These are phyloP conservation scores for Propithecus deckenii DNA, from an alignment of 2,797 vertebrate species.

Conservation along the genomic window DNA sequence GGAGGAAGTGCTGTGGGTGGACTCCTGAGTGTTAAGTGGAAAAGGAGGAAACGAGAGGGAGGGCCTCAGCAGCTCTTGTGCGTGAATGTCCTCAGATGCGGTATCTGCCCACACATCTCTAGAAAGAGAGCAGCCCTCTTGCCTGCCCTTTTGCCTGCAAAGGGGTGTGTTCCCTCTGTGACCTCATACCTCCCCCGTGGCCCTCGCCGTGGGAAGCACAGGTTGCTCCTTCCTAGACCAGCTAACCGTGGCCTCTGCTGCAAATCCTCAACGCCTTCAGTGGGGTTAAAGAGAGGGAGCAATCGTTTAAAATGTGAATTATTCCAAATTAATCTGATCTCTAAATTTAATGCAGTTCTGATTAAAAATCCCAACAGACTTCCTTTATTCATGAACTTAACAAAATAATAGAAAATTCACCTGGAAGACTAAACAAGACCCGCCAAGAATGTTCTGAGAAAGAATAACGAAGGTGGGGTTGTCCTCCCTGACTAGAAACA, in stretches of 20 bases:
- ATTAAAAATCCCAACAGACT: not conserved
- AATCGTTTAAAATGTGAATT: not conserved
- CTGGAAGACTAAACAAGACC: not conserved
- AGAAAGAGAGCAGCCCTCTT: not conserved
- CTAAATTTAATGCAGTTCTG: not conserved
- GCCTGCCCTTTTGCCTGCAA: not conserved
- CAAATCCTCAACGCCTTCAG: not conserved
- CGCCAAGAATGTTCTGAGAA: not conserved
- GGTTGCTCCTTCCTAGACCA: not conserved
- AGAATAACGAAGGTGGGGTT: not conserved
- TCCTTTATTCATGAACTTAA: not conserved
- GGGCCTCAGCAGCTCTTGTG: not conserved
- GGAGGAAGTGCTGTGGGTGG: not conserved
- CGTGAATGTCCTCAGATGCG: not conserved
- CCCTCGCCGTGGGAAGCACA: not conserved
- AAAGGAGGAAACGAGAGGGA: not conserved
- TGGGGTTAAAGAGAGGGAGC: not conserved
- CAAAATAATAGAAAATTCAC: not conserved
- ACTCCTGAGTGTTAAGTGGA: not conserved
- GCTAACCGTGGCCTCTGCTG: no score
- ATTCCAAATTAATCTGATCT: not conserved
- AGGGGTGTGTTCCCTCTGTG: not conserved
- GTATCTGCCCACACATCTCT: not conserved
- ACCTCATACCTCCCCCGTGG: not conserved
- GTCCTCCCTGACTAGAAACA: not conserved